phyloP scores from a whole-genome alignment of 2,797 vertebrate genomes.

The Leptatherina wallacei region DNA sequence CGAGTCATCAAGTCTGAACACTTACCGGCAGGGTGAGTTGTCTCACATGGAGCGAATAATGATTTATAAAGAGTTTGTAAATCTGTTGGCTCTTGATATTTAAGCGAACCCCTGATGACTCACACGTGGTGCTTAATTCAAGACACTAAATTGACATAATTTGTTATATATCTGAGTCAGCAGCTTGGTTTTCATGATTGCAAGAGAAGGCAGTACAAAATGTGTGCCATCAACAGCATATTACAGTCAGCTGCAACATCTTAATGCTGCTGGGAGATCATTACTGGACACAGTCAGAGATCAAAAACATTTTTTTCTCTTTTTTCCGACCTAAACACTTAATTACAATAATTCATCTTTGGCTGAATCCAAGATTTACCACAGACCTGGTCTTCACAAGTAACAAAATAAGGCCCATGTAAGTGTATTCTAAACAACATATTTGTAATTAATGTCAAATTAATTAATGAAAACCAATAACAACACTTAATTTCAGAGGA shows the following conservation, averaged over 20 bases:
- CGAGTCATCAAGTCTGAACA: conserved; percentile 5
- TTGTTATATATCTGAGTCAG: conserved; percentile 55
- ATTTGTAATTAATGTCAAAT: too few species aligned
- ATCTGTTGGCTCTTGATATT: conserved; percentile 48
- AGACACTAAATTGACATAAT: conserved; percentile 52
- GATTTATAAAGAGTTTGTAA: conserved; percentile 37
- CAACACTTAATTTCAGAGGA: too few species aligned
- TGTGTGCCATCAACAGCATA: conserved; percentile 5
- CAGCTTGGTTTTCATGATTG: conserved; percentile 26
- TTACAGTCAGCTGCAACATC: conserved; percentile 6
- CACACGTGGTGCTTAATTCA: conserved; percentile 44
- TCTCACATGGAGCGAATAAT: conserved; percentile 29
- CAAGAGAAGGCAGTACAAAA: conserved; percentile 16
- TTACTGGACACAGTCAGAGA: conserved; percentile 6
- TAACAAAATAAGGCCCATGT: too few species aligned
- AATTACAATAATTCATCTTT: too few species aligned
- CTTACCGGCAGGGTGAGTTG: conserved; percentile 17
- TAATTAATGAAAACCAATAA: too few species aligned
- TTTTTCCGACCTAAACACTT: not conserved
- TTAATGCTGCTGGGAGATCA: conserved; percentile 18
- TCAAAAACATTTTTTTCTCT: not conserved
- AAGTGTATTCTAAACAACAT: too few species aligned
- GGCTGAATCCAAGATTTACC: too few species aligned
- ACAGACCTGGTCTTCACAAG: too few species aligned
- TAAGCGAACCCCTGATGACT: conserved; percentile 48